Evolutionary conservation across 2,113 vertebrate species (phyloP), one percentile per base, ranked within the genome.

Genomic region (Epinephelus lanceolatus): DNA sequence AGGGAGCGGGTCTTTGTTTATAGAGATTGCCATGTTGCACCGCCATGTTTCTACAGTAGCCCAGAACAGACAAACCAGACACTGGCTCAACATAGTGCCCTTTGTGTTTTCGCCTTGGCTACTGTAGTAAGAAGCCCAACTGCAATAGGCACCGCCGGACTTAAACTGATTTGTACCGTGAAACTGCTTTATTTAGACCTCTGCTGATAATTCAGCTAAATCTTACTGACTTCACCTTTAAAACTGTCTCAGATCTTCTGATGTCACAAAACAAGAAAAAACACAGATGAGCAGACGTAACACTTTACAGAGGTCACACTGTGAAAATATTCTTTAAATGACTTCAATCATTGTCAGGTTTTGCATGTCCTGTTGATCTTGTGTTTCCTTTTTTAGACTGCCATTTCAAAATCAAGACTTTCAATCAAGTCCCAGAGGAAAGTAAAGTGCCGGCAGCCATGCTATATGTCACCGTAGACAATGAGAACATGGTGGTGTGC

Each of bases 341-440:
- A 10, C 11, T 17, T 15, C 3, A 51, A 6, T 30, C 30, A 8
- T 37, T 18, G 8, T 4, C 25, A 61, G 4, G 1, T 49, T 25
- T 18, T 12, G 3, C 9, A 0, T 12, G 3, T 68, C 10, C 5
- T 49, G 23, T 5, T 8, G 8, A 0, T 71, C 8, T 7, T 53
- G 0, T 37, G 3, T 61, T 82, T 71, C 25, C 12, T 57, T 57
- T 56, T 23, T 9, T 37, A 93, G 93, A 47, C 0, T 59, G 69
- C 42, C 23, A 27, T 52, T 87, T 92, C 37, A 2, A 3, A 19
- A 17, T 94, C 53, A 7, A 71, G 8, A 0, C 1, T 2, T 94
- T 78, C 55, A 0, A 0, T 0, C 19, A 52, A 0, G 1, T 7
- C 3, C 0, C 0, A 0, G 0, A 0, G 0, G 0, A 1, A 0